Evolutionary conservation across 2,888 invertebrate genomes (phyloP), one percentile per base, ranked within the genome.

Genomic region (Tinea semifulvella): DNA sequence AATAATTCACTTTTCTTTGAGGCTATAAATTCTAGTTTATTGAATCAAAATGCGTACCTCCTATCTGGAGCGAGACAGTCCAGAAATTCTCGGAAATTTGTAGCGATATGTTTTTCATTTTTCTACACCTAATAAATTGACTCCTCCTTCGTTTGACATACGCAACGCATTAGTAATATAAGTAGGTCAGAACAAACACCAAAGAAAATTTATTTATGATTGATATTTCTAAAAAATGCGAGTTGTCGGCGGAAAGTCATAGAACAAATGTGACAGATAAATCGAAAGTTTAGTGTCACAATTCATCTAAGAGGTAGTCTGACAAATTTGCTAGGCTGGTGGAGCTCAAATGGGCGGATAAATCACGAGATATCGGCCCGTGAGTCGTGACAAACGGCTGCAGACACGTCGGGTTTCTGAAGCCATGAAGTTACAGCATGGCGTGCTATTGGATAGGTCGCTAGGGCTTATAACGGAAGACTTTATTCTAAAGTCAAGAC

Each of bases 241-340:
- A 22, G 18, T 10, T 16, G 17, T 18, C 16, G n/a, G 14, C 40
- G 14, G 16, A 3, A 22, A 40, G 5, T 40, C 40, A 40, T 22
- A 22, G 20, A 19, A 22, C 22, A 40, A 22, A 40, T 40, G 40
- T 11, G 2, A n/a, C n/a, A 40, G 40, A 40, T 40, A 40, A 40
- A 40, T 40, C 40, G 40, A 11, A 22, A 40, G 40, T 40, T 40
- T 40, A 40, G 40, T 18, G 22, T 14, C 40, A 49, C 65, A 60
- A 69, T 68, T 58, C 64, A 57, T 66, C 63, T 65, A 55, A 52
- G 58, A 47, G 58, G 59, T 53, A 60, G 62, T 63, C 57, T 59
- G 65, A 71, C 73, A 72, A 72, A 72, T 70, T 60, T 66, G n/a
- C 40, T 7, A 8, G 22, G 20, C 18, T 28, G 17, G 13, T 56